A percentile compares a stretch with the other conserved stretches of the same genome.
Conservation (phyloP, 2,888 invertebrate species). For the Sminthurinus aureus region DNA sequence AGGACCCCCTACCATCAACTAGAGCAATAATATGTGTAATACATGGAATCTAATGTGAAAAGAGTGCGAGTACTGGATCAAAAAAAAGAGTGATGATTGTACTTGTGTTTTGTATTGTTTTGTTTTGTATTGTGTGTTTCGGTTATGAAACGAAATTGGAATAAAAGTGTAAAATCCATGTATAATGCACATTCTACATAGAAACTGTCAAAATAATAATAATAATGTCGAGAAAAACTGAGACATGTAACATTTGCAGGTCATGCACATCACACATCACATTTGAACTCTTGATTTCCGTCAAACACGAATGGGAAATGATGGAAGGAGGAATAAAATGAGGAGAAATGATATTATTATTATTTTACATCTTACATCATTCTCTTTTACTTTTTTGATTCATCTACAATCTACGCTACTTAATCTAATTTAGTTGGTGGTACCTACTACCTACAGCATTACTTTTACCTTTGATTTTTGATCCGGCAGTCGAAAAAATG, state of each 20-base stretch:
- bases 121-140: neutral
- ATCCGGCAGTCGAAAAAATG: too few relatives aligned
- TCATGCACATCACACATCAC: constrained; percentile 32
- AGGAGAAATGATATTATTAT: constrained; percentile 8
- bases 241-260: constrained; percentile 18
- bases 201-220: neutral
- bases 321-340: neutral
- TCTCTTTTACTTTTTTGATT: too few relatives aligned
- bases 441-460: too few relatives aligned
- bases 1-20: constrained; percentile 24
- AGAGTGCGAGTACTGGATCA: neutral
- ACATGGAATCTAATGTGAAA: constrained; percentile 33
- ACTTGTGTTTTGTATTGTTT: neutral
- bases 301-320: constrained; percentile 18
- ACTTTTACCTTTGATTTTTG: too few relatives aligned
- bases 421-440: too few relatives aligned
- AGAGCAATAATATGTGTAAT: constrained; percentile 15
- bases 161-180: constrained; percentile 15
- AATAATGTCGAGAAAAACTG: neutral
- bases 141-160: neutral
- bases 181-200: neutral
- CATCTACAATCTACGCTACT: too few relatives aligned
- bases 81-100: neutral
- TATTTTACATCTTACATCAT: neutral
- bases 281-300: constrained; percentile 33